Conservation (phyloP, 2,113 vertebrate species). For the Crypturellus undulatus region DNA sequence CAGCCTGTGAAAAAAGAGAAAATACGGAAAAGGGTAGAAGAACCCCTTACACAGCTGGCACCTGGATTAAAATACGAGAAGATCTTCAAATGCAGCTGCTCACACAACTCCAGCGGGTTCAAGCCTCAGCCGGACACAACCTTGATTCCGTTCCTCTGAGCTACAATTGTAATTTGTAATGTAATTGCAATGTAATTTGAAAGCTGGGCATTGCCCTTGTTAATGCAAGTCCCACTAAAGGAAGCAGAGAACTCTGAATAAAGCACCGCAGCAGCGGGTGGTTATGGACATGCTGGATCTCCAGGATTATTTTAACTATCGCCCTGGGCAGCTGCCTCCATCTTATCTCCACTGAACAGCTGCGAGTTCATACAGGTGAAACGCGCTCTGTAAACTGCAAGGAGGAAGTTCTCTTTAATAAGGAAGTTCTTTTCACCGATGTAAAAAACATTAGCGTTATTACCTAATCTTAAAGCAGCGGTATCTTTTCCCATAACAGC, state of each 20-base stretch:
- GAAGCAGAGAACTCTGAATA: neutral
- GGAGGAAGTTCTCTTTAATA: rapidly evolving
- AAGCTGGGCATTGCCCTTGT: neutral
- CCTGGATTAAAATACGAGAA: neutral
- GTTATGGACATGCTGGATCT: neutral
- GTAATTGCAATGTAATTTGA: neutral
- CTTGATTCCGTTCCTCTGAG: neutral
- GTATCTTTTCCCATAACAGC: neutral
- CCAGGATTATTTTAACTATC: neutral
- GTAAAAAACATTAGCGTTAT: neutral
- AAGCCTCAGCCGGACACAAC: neutral
- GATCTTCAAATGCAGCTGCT: neutral
- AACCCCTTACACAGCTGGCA: neutral
- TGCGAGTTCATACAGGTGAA: neutral
- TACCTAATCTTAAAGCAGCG: neutral
- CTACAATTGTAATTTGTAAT: too few relatives aligned
- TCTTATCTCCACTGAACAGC: neutral
- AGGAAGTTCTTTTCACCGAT: neutral
- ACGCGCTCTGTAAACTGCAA: neutral
- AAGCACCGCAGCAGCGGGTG: neutral
- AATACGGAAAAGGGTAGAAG: neutral
- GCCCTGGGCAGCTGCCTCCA: neutral
- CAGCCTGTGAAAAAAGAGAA: neutral
- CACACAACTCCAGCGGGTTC: neutral
- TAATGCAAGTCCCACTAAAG: neutral